Base-by-base conservation (phyloP, 2,113 vertebrate genomes). In the Amazona vittata region DNA sequence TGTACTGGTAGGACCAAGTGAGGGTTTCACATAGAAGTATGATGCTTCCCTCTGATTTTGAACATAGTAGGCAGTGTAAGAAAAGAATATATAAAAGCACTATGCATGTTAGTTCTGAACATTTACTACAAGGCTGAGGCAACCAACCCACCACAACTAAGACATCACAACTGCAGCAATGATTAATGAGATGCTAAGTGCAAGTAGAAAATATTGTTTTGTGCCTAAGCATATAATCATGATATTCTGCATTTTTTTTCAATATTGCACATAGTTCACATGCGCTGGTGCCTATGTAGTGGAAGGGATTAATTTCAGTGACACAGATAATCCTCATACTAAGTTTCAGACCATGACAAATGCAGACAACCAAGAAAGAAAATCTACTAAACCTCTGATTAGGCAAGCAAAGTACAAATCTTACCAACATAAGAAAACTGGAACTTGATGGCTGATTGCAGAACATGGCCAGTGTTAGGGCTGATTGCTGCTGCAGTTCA, bases 401-500 rank as follows among this genome's bases (percentile, higher is more conserved):
- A 78, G 33, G 26, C 22, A 89, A 80, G 14, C 1, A 78, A 79
- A 64, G 14, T 37, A 57, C 81, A 92, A 75, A 53, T 15, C 60
- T 83, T 55, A 83, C 20, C 43, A 39, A 7, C 14, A 22, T 0
- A 0, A 39, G 47, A 47, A 74, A 86, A 47, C 3, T 1, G 18
- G n/a, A 71, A 21, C 11, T 65, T 33, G 52, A 37, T 21, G 15
- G 26, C 33, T 68, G 43, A 55, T 12, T 63, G n/a, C 9, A 81
- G 73, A 35, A 6, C 1, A 1, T 4, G 31, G 24, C 12, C 16
- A 43, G 26, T 1, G 0, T 7, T 1, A 0, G 9, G 19, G 19
- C 10, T n/a, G 24, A 35, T 17, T 68, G 37, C 31, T 53, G 29
- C 3, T 2, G 3, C n/a, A 29, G 20, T 2, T 73, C 15, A 19